A percentile compares a stretch with the other conserved stretches of the same genome.
These are phyloP conservation scores for Meles meles DNA, from an alignment of 2,113 vertebrate genomes.

Conservation along the genomic window DNA sequence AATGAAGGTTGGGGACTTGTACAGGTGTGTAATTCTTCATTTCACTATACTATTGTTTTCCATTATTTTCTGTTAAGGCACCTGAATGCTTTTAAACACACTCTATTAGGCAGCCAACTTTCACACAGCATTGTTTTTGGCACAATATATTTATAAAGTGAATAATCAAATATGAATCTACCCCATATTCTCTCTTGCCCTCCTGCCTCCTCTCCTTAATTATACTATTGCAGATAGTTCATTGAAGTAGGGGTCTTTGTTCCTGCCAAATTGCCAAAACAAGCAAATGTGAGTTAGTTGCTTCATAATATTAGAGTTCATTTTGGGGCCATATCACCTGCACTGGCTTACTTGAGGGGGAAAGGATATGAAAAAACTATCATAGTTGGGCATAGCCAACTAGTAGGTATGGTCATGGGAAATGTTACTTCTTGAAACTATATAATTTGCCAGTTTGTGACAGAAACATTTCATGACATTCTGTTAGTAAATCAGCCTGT, in stretches of 20 bases:
- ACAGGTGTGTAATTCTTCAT: neutral
- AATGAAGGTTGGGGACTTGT: slow-evolving; percentile 37
- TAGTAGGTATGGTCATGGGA: neutral
- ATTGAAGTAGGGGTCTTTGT: neutral
- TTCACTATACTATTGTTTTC: neutral
- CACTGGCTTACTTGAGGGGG: neutral
- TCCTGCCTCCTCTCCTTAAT: neutral
- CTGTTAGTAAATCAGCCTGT: neutral
- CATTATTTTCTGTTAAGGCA: neutral
- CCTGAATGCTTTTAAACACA: neutral
- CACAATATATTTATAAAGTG: neutral
- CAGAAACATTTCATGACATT: neutral
- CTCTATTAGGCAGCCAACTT: neutral
- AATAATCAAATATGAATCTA: neutral
- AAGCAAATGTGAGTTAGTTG: neutral
- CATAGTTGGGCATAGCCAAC: neutral
- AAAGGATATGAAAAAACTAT: neutral
- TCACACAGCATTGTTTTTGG: neutral
- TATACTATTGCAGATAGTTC: neutral
- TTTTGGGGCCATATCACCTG: neutral
- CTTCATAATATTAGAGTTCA: neutral
- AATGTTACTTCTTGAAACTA: neutral
- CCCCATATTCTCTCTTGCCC: neutral
- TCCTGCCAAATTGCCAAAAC: neutral
- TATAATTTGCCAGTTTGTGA: neutral